Base-by-base conservation (phyloP, 2,797 vertebrate species). In the Erithacus rubecula region DNA sequence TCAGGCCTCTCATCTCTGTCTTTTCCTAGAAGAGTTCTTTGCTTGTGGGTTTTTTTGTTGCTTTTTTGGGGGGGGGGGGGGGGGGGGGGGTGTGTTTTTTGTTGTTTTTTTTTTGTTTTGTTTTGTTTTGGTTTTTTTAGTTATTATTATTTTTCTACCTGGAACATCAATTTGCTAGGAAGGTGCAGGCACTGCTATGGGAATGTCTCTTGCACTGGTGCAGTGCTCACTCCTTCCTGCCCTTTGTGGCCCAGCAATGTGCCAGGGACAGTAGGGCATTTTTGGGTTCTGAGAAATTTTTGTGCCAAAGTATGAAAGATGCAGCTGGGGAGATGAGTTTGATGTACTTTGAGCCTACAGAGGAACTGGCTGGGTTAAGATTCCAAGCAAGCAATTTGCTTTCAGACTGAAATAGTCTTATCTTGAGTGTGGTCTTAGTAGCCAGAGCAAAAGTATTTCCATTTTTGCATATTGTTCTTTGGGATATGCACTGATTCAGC, bases 381-480 rank as follows among this genome's bases (percentile, higher is more conserved):
- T 65, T 83, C 72, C 87, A 85, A 51, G 36, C 15, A 30, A 32
- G 9, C 55, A 47, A 62, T 94, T 56, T 43, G 70, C 67, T 90
- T 93, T 26, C 80, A 68, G 43, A 63, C 69, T 55, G 43, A 90
- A 81, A 52, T 53, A 69, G 79, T 90, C 83, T 62, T 77, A 82
- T 91, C 72, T 37, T 83, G 67, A 93, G 70, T 56, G 91, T 97
- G 95, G 84, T 86, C 94, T 94, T 96, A 72, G 94, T 94, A 95
- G 95, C 82, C 95, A 94, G 92, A 90, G 97, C 85, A 80, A 89
- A 97, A 94, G 84, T 79, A 82, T 95, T 95, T 94, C 65, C 80
- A 49, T 79, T 30, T 70, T 92, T 91, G 37, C 41, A 21, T 65
- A n/a, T 81, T 93, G 55, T 78, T 89, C 65, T 86, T 82, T 34